Evolutionary conservation across 2,113 vertebrate species (phyloP), one percentile per base, ranked within the genome.

Genomic region (Pseudolaguvia tuberculata): DNA sequence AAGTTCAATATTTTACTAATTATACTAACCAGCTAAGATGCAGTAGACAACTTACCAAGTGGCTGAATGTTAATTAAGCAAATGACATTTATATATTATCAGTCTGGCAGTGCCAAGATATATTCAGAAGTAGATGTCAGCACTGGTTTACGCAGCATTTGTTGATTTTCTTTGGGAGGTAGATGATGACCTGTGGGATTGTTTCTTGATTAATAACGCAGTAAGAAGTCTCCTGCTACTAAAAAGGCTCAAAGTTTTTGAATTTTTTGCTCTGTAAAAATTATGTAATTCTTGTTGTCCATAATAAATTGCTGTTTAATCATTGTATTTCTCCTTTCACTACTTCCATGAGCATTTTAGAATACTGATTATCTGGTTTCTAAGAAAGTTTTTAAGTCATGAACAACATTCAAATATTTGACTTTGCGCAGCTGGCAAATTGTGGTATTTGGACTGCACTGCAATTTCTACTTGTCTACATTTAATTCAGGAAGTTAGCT

Each of bases 381-480:
- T n/a, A n/a, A n/a, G n/a, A n/a, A n/a, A n/a, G n/a, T n/a, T n/a
- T n/a, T n/a, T n/a, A 76, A 10, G 66, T 70, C 55, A 18, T 70
- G 66, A 21, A 70, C 45, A 51, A 29, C 20, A 13, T 3, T 57
- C 10, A 59, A 48, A 29, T 70, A 68, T 23, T 51, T 76, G 4
- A 15, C 55, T n/a, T 76, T 58, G 52, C 35, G 55, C 31, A 71
- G 15, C 31, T 71, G 70, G 75, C 17, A 63, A 48, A 63, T 45
- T 12, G 68, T 50, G 39, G 52, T 63, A 31, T 63, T 63, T 3
- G 63, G 15, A 13, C 42, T 70, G 29, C 75, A 77, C n/a, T 70
- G 56, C 9, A 59, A 57, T 58, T 48, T 57, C 5, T 42, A 47
- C 14, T 70, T 56, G n/a, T n/a, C n/a, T n/a, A n/a, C n/a, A n/a